Conservation (phyloP, 2,888 invertebrate species). For the Apotomis betuletana region DNA sequence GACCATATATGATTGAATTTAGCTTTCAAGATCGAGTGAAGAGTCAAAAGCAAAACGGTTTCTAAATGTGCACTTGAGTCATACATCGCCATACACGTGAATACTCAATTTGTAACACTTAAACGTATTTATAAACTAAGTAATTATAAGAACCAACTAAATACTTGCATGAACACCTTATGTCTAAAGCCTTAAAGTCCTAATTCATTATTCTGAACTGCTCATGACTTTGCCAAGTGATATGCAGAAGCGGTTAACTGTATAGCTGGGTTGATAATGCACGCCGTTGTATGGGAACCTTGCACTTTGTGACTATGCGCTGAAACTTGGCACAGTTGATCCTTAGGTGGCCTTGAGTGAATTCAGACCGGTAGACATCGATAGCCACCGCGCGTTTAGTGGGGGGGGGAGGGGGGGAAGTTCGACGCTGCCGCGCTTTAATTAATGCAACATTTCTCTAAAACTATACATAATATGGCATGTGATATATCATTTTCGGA, state of each 20-base stretch:
- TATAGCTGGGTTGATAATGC: too few species aligned
- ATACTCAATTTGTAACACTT: conserved; percentile 42
- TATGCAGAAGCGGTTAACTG: background rate
- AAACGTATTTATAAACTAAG: conserved; percentile 42
- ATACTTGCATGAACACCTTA: background rate
- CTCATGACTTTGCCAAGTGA: background rate
- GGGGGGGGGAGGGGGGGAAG: too few species aligned
- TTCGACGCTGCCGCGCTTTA: too few species aligned
- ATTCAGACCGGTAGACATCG: too few species aligned
- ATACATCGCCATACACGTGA: conserved; percentile 31
- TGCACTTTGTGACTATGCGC: too few species aligned
- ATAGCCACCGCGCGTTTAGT: too few species aligned
- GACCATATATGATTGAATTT: background rate
- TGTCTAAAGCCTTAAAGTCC: background rate
- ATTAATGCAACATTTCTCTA: too few species aligned
- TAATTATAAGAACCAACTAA: conserved; percentile 21
- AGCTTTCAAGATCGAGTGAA: background rate
- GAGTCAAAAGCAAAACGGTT: background rate
- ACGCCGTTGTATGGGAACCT: too few species aligned
- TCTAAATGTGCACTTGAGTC: conserved; percentile 37
- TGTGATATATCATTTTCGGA: too few species aligned
- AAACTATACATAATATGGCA: too few species aligned
- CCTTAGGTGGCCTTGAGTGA: too few species aligned
- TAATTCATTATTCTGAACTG: background rate
- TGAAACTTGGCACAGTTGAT: too few species aligned